These are phyloP conservation scores for Myiozetetes cayanensis DNA, from an alignment of 2,113 vertebrate genomes.

Conservation along the genomic window DNA sequence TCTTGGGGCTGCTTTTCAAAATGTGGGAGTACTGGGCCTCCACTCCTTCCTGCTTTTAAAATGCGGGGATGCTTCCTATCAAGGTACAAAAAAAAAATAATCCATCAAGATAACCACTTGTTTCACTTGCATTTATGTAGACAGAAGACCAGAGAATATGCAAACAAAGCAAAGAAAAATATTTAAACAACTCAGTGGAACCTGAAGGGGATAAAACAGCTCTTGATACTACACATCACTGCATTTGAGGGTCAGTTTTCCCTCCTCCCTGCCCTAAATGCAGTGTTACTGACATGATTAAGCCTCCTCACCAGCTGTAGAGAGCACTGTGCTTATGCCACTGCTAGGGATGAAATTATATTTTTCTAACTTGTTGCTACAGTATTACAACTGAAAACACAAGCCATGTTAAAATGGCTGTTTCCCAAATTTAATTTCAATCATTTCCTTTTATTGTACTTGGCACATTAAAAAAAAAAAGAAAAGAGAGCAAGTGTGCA, in stretches of 20 bases:
- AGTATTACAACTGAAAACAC: neutral
- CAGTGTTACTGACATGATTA: neutral
- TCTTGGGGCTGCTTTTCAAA: neutral
- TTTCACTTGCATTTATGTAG: neutral
- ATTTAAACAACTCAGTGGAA: neutral
- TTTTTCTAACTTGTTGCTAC: neutral
- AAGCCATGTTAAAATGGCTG: neutral
- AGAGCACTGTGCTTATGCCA: neutral
- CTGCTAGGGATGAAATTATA: neutral
- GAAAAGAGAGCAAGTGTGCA: neutral
- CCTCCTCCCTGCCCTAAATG: neutral
- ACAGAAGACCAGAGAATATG: neutral
- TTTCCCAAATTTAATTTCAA: constrained; percentile 6
- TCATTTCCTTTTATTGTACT: neutral
- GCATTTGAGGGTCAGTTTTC: neutral
- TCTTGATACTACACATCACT: neutral
- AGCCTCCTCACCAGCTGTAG: neutral
- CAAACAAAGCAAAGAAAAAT: neutral
- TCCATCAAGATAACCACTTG: neutral
- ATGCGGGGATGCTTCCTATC: neutral
- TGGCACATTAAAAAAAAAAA: neutral
- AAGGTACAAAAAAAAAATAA: neutral
- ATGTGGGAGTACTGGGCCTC: neutral
- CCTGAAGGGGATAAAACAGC: neutral
- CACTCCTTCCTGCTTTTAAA: neutral